Evolutionary conservation across 2,113 vertebrate genomes (phyloP).

Genomic region (Crotalus horridus): DNA sequence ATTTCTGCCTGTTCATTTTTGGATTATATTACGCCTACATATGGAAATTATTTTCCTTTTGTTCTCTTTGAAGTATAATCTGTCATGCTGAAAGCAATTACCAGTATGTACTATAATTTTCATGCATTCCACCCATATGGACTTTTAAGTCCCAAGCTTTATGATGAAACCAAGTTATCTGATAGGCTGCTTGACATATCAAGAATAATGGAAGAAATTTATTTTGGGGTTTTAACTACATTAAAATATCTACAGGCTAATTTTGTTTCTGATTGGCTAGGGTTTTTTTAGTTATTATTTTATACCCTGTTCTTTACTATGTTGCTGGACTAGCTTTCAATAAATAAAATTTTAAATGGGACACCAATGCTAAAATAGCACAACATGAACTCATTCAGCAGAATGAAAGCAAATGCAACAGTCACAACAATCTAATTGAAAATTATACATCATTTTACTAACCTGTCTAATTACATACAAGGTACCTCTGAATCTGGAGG

Average conservation of each 20-base stretch:
- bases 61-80: slow-evolving; percentile 55
- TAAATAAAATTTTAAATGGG: neutral
- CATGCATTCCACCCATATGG: neutral
- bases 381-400: neutral
- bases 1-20: slow-evolving; percentile 59
- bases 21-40: slow-evolving; percentile 40
- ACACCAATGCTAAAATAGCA: neutral
- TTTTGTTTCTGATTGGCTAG: neutral
- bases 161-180: accelerated
- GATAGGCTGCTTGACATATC: neutral
- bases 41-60: slow-evolving; percentile 61
- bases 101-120: slow-evolving; percentile 42
- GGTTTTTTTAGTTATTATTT: neutral
- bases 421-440: neutral
- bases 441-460: neutral
- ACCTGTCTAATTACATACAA: neutral
- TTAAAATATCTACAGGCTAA: neutral
- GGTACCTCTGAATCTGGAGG: neutral
- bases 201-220: neutral
- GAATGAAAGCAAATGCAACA: neutral
- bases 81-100: slow-evolving; percentile 52
- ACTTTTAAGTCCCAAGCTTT: neutral
- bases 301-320: neutral
- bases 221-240: neutral
- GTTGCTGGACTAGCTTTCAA: neutral